phyloP scores from a whole-genome alignment of 2,113 vertebrate genomes.

The Tylochromis polylepis region DNA sequence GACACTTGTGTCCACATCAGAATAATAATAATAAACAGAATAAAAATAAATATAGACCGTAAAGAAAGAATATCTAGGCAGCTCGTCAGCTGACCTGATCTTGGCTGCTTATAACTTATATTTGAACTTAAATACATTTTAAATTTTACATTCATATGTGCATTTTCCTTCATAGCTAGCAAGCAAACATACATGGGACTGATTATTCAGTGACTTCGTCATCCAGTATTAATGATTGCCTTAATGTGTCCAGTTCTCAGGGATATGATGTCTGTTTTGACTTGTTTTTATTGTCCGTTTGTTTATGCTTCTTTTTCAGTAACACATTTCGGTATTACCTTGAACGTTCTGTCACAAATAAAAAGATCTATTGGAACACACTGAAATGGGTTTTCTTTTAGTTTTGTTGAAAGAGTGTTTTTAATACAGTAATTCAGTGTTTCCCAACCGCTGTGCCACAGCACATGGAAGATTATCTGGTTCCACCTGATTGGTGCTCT shows the following conservation, averaged over 20 bases:
- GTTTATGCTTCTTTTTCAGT: background rate
- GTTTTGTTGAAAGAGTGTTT: background rate
- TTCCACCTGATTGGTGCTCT: too few relatives aligned
- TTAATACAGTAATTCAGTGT: fast-evolving
- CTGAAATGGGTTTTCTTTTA: fast-evolving
- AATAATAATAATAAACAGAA: background rate
- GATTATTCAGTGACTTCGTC: too few relatives aligned
- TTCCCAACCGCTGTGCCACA: too few relatives aligned
- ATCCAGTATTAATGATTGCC: background rate
- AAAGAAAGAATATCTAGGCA: fast-evolving
- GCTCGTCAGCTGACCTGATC: too few relatives aligned
- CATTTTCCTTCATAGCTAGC: background rate
- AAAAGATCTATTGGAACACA: background rate
- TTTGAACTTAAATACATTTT: background rate
- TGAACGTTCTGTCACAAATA: background rate
- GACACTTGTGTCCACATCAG: background rate
- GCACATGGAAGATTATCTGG: too few relatives aligned
- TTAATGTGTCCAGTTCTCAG: background rate
- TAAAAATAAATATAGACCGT: background rate
- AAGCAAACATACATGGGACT: background rate
- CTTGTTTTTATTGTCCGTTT: background rate
- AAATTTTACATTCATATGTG: background rate
- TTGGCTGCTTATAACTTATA: background rate
- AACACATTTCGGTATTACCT: background rate
- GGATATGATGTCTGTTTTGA: background rate